Evolutionary conservation across 35 echinoderm and acorn worm genomes (phyloP), one percentile per base, ranked within the genome.

Genomic region (Heliocidaris erythrogramma): DNA sequence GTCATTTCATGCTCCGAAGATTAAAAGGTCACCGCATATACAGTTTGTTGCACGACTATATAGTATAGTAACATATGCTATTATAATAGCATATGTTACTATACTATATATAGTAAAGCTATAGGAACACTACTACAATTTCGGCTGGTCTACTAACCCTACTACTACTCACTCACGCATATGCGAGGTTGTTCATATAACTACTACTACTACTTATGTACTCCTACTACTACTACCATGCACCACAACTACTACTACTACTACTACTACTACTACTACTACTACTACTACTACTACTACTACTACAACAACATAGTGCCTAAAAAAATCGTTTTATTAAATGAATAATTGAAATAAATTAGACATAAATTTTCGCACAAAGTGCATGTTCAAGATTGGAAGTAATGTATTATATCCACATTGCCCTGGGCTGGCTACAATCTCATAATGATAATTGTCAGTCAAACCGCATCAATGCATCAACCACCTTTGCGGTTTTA

Each of bases 281-380:
- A 86, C 85, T 86, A 18, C 85, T 86, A 86, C 85, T 18, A 86
- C 13, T 84, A 84, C 13, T 86, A 86, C 85, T 86, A 18, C 85
- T 87, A 87, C 85, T 2, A 87, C 85, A 31, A 87, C 29, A 31
- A n/a, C 85, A 60, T 60, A 60, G 59, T 42, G 35, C 35, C 35
- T 42, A n/a, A n/a, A n/a, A n/a, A n/a, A n/a, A n/a, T n/a, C n/a
- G n/a, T n/a, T n/a, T n/a, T n/a, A n/a, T n/a, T n/a, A n/a, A n/a
- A n/a, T n/a, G n/a, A n/a, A n/a, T n/a, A n/a, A n/a, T n/a, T n/a
- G n/a, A n/a, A n/a, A n/a, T n/a, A n/a, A n/a, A n/a, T n/a, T n/a
- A n/a, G n/a, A n/a, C n/a, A n/a, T 42, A 42, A 0, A 42, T 78
- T 78, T 78, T 78, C 65, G 65, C 65, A 21, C 65, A 21, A 78